Percentiles rank a stretch among this genome's conserved stretches.
Evolutionary conservation across 2,888 invertebrate species (phyloP).

Genomic region (Congeria kusceri): DNA sequence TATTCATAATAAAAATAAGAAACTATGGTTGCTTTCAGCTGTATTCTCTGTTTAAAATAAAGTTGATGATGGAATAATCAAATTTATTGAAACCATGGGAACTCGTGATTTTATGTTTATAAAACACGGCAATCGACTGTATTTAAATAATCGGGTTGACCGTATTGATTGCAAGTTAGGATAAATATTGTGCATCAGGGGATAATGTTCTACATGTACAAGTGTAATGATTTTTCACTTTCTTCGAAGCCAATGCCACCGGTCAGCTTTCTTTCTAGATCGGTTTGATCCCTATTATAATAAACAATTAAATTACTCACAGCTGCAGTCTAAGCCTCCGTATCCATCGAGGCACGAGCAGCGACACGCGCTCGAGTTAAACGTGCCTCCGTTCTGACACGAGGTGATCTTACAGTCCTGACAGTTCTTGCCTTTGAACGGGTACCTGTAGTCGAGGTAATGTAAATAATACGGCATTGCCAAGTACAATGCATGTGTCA

Average conservation of each 20-base stretch:
- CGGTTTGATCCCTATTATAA: background rate
- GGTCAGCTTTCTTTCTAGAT: too few relatives aligned
- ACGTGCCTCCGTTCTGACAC: conserved; percentile 33
- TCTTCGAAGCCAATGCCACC: too few relatives aligned
- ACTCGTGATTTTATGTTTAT: too few relatives aligned
- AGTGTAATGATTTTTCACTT: background rate
- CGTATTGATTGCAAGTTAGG: too few relatives aligned
- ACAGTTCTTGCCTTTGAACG: conserved; percentile 40
- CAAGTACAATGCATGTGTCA: too few relatives aligned
- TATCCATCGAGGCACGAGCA: conserved; percentile 32
- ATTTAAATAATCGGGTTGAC: background rate
- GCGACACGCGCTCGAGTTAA: conserved; percentile 28
- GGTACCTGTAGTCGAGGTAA: conserved; percentile 7
- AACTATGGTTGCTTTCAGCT: background rate
- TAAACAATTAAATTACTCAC: conserved; percentile 6
- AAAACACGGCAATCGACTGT: background rate
- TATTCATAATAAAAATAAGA: background rate
- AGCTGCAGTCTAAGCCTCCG: conserved; percentile 34
- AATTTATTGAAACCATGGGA: too few relatives aligned
- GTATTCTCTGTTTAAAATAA: too few relatives aligned
- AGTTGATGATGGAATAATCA: too few relatives aligned
- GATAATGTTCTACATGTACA: too few relatives aligned
- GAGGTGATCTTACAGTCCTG: conserved; percentile 17
- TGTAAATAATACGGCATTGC: too few relatives aligned
- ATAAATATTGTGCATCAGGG: too few relatives aligned